Evolutionary conservation across 2,888 invertebrate species (phyloP), one percentile per base, ranked within the genome.

Genomic region (Spisula subtruncata): DNA sequence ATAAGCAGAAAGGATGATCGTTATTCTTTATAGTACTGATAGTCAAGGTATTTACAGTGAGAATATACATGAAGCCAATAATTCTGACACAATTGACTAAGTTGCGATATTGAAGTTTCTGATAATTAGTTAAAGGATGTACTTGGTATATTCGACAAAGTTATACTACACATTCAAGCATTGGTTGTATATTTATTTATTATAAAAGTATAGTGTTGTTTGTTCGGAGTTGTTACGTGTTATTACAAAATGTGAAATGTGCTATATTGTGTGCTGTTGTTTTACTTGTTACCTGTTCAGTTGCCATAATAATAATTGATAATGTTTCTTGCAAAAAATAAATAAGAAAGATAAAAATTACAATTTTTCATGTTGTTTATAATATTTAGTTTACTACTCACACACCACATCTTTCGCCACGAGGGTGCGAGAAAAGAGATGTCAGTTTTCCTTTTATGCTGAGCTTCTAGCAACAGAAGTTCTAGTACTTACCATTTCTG

Each of bases 251-350:
- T 35, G 75, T 75, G 32, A 35, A 75, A 75, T 75, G 75, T 75
- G 75, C 75, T 75, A 75, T 75, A 75, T 71, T 71, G 16, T 75
- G 75, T 75, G 75, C 14, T 75, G 71, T 71, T 71, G 35, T 75
- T 75, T 75, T 75, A 75, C 32, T 75, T 75, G 35, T 32, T 75
- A 35, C 8, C n/a, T 18, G 35, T 75, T 25, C 16, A 75, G 75
- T 66, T 75, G 75, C 75, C 35, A 32, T 75, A 32, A 32, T 32
- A 75, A 32, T 6, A 18, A 25, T 75, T 75, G 75, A 75, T 16
- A 75, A 75, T 35, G 32, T 75, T n/a, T 75, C 75, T 75, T 75
- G 14, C 16, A 75, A 75, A 75, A 75, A 75, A 16, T 41, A 41
- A 41, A 25, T 35, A 75, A 75, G 14, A 75, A 75, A 75, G 14